A percentile compares a stretch with the other conserved stretches of the same genome.
Evolutionary conservation across 1,140 invertebrate species (phyloP).

Genomic region (Listronotus bonariensis): DNA sequence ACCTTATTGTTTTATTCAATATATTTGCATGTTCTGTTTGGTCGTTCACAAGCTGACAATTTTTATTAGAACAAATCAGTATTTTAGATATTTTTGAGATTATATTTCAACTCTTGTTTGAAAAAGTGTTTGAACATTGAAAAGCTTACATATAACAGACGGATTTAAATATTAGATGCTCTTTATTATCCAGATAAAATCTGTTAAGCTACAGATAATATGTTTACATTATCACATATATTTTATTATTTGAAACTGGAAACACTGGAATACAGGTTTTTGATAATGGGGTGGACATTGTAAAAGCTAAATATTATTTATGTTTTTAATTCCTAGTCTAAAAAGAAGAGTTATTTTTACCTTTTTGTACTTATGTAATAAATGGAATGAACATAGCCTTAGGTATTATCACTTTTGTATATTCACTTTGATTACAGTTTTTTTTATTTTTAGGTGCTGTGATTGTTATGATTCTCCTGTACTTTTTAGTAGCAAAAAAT

Average conservation of each 20-base stretch:
- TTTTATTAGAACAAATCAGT: no score
- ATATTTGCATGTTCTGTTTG: no score
- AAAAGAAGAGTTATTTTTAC: slow-evolving; percentile 7
- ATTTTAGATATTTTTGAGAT: no score
- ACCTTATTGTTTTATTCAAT: no score
- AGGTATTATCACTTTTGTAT: slow-evolving; percentile 11
- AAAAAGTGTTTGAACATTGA: no score
- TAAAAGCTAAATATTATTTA: background rate
- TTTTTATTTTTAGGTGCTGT: background rate
- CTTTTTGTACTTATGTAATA: slow-evolving; percentile 15
- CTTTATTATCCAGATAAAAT: background rate
- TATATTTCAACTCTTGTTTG: no score
- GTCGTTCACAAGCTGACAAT: no score
- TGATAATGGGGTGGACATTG: background rate
- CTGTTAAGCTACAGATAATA: background rate
- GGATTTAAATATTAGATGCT: background rate
- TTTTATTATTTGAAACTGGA: background rate
- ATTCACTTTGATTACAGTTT: slow-evolving; percentile 8
- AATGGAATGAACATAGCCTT: slow-evolving; percentile 12
- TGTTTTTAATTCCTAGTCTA: slow-evolving; percentile 3
- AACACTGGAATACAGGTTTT: no score
- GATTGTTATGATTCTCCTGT: slow-evolving; percentile 1
- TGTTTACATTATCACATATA: slow-evolving; percentile 14
- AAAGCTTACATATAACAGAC: no score
- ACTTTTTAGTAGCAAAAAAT: background rate